Evolutionary conservation across 2,888 invertebrate species (phyloP).

Genomic region (Deilephila porcellus): DNA sequence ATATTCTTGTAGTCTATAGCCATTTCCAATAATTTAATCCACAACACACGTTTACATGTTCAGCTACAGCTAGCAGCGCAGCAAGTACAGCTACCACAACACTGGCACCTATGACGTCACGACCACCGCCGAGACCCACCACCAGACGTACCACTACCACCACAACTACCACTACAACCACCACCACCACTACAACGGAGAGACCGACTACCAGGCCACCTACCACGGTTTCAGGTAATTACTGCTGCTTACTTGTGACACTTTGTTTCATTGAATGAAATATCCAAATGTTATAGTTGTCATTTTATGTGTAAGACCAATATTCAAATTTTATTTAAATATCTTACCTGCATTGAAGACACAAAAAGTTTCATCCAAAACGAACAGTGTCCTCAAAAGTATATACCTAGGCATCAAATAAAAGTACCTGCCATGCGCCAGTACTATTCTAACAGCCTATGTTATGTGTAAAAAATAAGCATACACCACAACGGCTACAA

Average conservation of each 20-base stretch:
- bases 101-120: slow-evolving; percentile 72
- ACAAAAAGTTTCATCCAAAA: no score
- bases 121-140: slow-evolving; percentile 69
- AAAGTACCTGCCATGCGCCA: no score
- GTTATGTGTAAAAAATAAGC: no score
- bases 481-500: no score
- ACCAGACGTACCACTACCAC: slow-evolving; percentile 55
- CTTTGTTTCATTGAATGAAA: no score
- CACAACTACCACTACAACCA: slow-evolving; percentile 51
- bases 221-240: slow-evolving; percentile 41
- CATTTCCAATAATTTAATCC: background rate
- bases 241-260: no score
- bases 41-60: background rate
- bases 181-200: slow-evolving; percentile 55
- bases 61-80: slow-evolving; percentile 58
- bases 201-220: slow-evolving; percentile 53
- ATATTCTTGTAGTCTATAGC: no score
- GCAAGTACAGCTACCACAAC: slow-evolving; percentile 70
- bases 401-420: no score
- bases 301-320: no score
- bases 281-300: no score
- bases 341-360: slow-evolving; percentile 7
- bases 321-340: background rate
- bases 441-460: no score
- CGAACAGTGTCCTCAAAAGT: no score